Evolutionary conservation across 2,113 vertebrate genomes (phyloP).

Genomic region (Sinocyclocheilus anshuiensis): DNA sequence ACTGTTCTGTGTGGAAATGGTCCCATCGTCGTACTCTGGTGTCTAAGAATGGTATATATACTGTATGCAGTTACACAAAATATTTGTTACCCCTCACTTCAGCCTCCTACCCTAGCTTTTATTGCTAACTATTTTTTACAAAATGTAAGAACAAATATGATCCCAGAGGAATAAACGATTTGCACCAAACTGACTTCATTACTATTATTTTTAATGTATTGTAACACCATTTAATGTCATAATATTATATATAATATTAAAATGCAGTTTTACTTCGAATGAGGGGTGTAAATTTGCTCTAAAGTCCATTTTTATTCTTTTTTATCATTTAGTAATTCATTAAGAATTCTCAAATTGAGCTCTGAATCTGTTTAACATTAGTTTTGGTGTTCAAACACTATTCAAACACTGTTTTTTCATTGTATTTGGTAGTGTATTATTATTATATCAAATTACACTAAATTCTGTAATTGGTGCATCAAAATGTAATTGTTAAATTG

Average conservation of each 20-base stretch:
- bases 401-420: background rate
- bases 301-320: too few species aligned
- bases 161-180: conserved; percentile 60
- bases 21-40: conserved; percentile 44
- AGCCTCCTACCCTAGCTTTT: conserved; percentile 47
- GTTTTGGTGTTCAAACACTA: background rate
- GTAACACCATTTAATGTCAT: background rate
- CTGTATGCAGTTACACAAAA: conserved; percentile 53
- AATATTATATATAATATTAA: background rate
- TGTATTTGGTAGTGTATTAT: background rate
- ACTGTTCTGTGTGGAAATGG: conserved; percentile 32
- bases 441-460: background rate
- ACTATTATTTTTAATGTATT: background rate
- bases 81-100: conserved; percentile 33
- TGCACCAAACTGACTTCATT: conserved; percentile 44
- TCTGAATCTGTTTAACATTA: background rate
- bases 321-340: background rate
- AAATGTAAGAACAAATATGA: conserved; percentile 60
- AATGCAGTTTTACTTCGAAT: background rate
- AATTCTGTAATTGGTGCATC: background rate
- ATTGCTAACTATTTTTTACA: conserved; percentile 56
- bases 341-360: background rate
- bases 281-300: background rate
- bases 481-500: background rate
- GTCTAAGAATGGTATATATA: conserved; percentile 52